Evolutionary conservation across 2,888 invertebrate species (phyloP).

Genomic region (Pheosia gnoma): DNA sequence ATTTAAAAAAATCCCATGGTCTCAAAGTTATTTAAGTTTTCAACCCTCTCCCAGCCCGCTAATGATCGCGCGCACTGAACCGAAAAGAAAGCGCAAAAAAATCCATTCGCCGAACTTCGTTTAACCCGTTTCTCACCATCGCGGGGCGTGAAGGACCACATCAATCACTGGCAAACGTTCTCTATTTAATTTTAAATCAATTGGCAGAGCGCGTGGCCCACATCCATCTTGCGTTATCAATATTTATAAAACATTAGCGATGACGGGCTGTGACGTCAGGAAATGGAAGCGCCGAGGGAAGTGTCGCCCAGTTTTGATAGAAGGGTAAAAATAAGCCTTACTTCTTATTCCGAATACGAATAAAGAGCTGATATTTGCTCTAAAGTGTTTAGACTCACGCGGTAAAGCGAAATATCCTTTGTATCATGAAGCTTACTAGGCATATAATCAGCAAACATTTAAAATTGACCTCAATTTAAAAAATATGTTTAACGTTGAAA

Average conservation of each 20-base stretch:
- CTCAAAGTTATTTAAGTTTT: neutral
- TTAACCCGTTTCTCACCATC: constrained; percentile 67
- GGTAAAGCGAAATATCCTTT: no score
- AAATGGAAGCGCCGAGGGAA: constrained; percentile 45
- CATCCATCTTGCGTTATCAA: constrained; percentile 81
- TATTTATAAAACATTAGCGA: constrained; percentile 63
- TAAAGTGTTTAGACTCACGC: no score
- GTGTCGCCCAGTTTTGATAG: constrained; percentile 6
- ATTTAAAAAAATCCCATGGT: neutral
- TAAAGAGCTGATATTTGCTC: no score
- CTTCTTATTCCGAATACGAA: no score
- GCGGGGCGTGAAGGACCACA: constrained; percentile 68
- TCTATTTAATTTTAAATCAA: constrained; percentile 81
- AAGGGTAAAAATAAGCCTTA: constrained; percentile 4
- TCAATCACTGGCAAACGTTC: constrained; percentile 68
- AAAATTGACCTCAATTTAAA: no score
- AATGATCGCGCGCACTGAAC: constrained; percentile 43
- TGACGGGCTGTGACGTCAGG: constrained; percentile 52
- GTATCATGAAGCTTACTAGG: no score
- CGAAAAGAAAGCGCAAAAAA: constrained; percentile 45
- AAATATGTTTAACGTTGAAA: no score
- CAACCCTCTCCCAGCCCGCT: constrained; percentile 24
- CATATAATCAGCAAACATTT: no score
- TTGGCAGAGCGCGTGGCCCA: constrained; percentile 73
- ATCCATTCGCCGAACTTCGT: constrained; percentile 53